These are phyloP conservation scores for Martes flavigula DNA, from an alignment of 2,797 vertebrate genomes.

Conservation along the genomic window DNA sequence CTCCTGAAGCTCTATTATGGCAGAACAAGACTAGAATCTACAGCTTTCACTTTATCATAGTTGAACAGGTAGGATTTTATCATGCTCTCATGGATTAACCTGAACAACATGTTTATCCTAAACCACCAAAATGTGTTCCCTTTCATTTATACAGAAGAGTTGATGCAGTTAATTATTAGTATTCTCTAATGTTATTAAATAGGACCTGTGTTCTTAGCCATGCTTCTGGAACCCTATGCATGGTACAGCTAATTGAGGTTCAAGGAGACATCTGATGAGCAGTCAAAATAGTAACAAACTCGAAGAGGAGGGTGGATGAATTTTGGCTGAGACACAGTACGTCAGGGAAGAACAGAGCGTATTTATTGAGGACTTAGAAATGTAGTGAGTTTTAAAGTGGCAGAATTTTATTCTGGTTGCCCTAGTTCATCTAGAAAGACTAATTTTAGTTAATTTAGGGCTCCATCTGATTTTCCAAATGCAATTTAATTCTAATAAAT, in stretches of 20 bases:
- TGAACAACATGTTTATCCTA: background rate
- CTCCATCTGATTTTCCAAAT: conserved; percentile 51
- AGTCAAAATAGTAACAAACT: conserved; percentile 60
- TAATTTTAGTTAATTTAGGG: conserved; percentile 58
- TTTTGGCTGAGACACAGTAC: conserved; percentile 58
- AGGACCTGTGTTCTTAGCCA: background rate
- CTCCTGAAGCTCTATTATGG: background rate
- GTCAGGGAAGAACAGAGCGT: conserved; percentile 44
- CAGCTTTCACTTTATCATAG: background rate
- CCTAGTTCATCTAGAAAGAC: conserved; percentile 36
- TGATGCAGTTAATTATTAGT: background rate
- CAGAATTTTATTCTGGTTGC: conserved; percentile 56
- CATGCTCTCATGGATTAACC: background rate
- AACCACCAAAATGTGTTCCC: background rate
- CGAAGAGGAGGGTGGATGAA: conserved; percentile 54
- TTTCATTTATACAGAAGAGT: conserved; percentile 18
- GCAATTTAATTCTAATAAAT: conserved; percentile 52
- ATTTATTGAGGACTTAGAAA: conserved; percentile 48
- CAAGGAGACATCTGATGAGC: conserved; percentile 58
- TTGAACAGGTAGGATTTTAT: background rate
- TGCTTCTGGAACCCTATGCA: background rate
- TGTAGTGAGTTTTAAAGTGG: conserved; percentile 44
- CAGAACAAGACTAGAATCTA: background rate
- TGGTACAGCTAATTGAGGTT: conserved; percentile 54
- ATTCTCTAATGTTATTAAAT: conserved; percentile 40